Base-by-base conservation (phyloP, 2,797 vertebrate species). In the Myotis findleyi region DNA sequence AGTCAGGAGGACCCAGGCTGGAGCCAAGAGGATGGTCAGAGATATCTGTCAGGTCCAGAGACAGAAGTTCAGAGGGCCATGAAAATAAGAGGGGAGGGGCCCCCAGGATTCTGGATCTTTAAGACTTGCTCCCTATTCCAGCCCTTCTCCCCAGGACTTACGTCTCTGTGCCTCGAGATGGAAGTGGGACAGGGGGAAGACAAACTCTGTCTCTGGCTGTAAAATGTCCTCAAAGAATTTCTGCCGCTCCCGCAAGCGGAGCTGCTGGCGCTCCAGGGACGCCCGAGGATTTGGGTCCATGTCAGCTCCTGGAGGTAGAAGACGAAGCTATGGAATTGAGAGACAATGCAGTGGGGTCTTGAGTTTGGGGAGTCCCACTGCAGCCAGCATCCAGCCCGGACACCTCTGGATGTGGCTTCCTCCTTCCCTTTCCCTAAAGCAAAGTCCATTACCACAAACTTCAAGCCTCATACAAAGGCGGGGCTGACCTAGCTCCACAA, bases 191-290 rank as follows among this genome's bases (percentile, higher is more conserved):
- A 99, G 95, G 0, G 99, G 99, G 91, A 99, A 98, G 97, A 99
- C 99, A 98, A 99, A 99, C 94, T 99, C 99, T 44, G 99, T 98
- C 0, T 99, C 99, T 0, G 99, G 99, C 97, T 99, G 99, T 98
- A 99, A 99, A 97, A 99, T 99, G 57, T 99, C 99, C 96, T 99
- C 99, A 59, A 99, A 99, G 96, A 99, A 99, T 38, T 98, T 99
- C 96, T 99, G 99, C 87, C 99, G 98, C 66, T 99, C 99, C 81
- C 98, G 98, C 20, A 99, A 97, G 90, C 99, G 99, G 96, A 99
- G 97, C 96, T 99, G 99, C 97, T 99, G 99, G 95, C 99, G 99
- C 1, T 99, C 99, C 97, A 99, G 98, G 91, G 79, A 95, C 97
- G 96, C 79, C 93, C 98, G 94, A 98, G 98, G 49, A 64, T 96